These are phyloP conservation scores for Zapornia atra DNA, from an alignment of 2,113 vertebrate species.

Conservation along the genomic window DNA sequence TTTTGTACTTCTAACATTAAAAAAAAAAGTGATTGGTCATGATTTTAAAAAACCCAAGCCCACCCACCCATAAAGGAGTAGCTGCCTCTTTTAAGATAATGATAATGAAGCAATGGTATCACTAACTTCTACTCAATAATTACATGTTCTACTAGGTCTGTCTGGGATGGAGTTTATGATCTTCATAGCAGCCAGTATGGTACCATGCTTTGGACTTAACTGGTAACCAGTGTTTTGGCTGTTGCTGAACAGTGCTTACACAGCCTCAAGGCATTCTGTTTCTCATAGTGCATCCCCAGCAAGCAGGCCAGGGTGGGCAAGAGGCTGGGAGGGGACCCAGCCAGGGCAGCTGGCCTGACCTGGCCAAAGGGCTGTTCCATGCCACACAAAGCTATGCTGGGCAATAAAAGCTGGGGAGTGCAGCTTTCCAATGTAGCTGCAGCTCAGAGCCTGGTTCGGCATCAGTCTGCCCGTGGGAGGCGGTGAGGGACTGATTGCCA, in stretches of 20 bases:
- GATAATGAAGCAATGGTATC: neutral
- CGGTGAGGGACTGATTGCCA: neutral
- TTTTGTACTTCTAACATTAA: neutral
- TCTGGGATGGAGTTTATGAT: neutral
- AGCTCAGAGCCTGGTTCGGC: neutral
- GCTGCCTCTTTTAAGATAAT: neutral
- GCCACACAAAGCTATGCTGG: accelerated
- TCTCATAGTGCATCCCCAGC: neutral
- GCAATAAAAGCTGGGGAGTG: neutral
- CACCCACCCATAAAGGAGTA: neutral
- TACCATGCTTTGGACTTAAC: neutral
- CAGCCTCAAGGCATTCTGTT: neutral
- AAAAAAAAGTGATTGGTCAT: neutral
- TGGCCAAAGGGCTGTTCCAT: neutral
- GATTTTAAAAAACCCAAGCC: neutral
- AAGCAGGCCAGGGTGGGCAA: neutral
- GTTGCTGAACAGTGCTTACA: neutral
- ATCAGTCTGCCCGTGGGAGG: accelerated
- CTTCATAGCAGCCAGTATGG: neutral
- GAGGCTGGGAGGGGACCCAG: neutral
- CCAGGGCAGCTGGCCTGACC: accelerated
- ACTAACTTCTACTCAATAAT: neutral
- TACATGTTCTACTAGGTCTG: neutral
- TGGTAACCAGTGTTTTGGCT: neutral
- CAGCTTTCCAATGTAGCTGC: neutral